Evolutionary conservation across 1,140 invertebrate genomes (phyloP).

Genomic region (Macrobrachium rosenbergii): DNA sequence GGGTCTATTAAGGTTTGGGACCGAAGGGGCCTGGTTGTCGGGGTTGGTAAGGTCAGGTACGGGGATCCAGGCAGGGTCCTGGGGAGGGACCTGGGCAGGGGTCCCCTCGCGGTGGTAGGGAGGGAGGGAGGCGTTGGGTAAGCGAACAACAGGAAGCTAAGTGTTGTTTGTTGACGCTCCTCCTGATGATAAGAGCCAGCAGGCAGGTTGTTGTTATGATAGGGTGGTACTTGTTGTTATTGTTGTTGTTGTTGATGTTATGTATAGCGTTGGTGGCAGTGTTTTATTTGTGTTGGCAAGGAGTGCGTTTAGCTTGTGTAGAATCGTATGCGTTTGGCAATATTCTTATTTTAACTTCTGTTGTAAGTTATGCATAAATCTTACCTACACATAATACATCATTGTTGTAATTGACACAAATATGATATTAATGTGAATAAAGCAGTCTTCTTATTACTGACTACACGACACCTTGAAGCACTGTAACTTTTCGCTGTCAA

Average conservation of each 20-base stretch:
- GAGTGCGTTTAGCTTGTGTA: too few species aligned
- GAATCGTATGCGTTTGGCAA: too few species aligned
- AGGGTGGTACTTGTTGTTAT: constrained; percentile 11
- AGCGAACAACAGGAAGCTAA: constrained; percentile 47
- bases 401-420: too few species aligned
- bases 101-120: neutral
- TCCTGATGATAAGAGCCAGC: constrained; percentile 6
- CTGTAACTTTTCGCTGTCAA: neutral
- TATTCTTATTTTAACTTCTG: too few species aligned
- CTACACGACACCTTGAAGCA: neutral
- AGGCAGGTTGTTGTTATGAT: too few species aligned
- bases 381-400: too few species aligned
- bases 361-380: too few species aligned
- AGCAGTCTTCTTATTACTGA: too few species aligned
- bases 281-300: neutral
- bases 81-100: neutral
- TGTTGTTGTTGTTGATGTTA: constrained; percentile 42
- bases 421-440: too few species aligned
- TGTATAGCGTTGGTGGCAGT: neutral
- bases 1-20: neutral
- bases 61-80: neutral
- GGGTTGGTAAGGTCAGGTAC: neutral
- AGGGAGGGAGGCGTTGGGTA: neutral
- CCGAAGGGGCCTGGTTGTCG: neutral
- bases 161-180: constrained; percentile 48